Evolutionary conservation across 1,140 invertebrate species (phyloP), one percentile per base, ranked within the genome.

Genomic region (Uloborus diversus): DNA sequence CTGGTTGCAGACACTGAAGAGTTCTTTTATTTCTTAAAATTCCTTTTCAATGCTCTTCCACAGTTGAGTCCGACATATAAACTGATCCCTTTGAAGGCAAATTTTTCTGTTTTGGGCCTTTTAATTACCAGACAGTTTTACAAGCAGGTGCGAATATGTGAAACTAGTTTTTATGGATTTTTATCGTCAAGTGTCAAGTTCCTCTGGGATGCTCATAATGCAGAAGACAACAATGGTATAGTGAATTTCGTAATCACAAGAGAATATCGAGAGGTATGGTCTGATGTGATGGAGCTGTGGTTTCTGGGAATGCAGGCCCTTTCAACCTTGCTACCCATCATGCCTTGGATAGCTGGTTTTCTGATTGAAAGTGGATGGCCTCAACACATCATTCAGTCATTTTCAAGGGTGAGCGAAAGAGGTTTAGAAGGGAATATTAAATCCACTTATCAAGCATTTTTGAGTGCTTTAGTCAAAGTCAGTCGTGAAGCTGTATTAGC

Each of bases 231-330:
- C 25, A 92, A 92, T 85, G 93, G 95, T 85, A 91, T 92, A 14
- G 91, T 90, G 25, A 59, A 66, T 2, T 86, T 96, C 37, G 93
- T 95, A 2, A 92, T 96, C 0, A 91, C 94, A 2, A 93, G 94
- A 88, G 89, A 90, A 14, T 97, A 96, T 85, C 94, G 95, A 84
- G 92, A 93, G 85, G 88, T 91, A 79, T 97, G 95, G 95, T 91
- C 92, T 85, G 94, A 96, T 83, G 89, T 96, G 20, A 93, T 92
- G 86, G 95, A 96, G 86, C 87, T 96, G 1, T 97, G 95, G 95
- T 96, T 96, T 86, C 87, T 97, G 25, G 94, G 95, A 14, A 95
- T 96, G 94, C 94, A 96, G 87, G 96, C 94, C 14, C 91, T 96
- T 87, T 92, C 93, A 82, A 90, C 91, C 4, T 91, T 96, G 0